Conservation (phyloP, 2,888 invertebrate genomes). For the Prenolepis imparis region DNA sequence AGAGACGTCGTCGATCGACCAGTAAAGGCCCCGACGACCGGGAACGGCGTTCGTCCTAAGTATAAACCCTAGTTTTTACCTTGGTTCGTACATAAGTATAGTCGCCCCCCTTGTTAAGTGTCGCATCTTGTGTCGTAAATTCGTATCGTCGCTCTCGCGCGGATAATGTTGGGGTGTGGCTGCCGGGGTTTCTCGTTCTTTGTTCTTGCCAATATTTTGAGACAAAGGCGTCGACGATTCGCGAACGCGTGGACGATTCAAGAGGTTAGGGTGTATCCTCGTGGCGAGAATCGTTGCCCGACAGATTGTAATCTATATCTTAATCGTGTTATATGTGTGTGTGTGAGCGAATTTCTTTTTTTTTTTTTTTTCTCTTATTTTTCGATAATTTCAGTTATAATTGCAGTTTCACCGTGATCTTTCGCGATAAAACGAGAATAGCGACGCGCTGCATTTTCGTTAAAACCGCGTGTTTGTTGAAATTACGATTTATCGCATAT, state of each 20-base stretch:
- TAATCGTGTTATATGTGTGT: background rate
- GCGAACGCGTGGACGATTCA: constrained; percentile 17
- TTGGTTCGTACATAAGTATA: constrained; percentile 4
- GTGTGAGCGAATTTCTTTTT: background rate
- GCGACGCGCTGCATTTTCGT: constrained; percentile 11
- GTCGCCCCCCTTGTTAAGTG: constrained; percentile 21
- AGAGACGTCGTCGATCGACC: constrained; percentile 62
- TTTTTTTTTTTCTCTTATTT: background rate
- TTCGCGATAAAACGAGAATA: background rate
- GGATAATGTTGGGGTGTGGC: constrained; percentile 76
- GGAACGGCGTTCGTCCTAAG: constrained; percentile 74
- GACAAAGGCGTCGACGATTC: constrained; percentile 61
- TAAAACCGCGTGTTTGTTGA: background rate
- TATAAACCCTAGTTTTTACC: constrained; percentile 69
- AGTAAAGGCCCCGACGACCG: constrained; percentile 67
- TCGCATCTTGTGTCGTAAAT: constrained; percentile 40
- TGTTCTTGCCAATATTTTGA: constrained; percentile 57
- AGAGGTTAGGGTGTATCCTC: constrained; percentile 67
- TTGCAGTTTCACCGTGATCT: background rate
- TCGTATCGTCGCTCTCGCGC: constrained; percentile 22
- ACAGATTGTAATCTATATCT: background rate
- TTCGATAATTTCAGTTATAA: background rate
- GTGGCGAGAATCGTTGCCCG: background rate
- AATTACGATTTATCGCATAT: background rate
- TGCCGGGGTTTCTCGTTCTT: constrained; percentile 67